These are phyloP conservation scores for Acestrorhynchus altus DNA, from an alignment of 2,797 vertebrate genomes.

Conservation along the genomic window DNA sequence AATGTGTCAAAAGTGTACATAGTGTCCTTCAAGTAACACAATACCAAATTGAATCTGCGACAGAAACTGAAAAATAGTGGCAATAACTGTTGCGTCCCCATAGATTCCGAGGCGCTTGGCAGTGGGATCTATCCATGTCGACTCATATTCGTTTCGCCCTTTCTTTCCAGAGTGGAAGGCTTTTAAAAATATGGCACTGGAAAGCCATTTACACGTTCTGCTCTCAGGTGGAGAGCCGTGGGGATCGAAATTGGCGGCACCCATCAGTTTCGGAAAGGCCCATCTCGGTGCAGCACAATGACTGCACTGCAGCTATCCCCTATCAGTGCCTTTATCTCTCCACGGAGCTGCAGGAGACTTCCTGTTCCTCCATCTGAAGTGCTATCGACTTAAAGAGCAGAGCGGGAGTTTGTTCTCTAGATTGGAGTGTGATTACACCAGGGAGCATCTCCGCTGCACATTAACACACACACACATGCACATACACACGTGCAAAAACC, in stretches of 20 bases:
- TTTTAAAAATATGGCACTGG: neutral
- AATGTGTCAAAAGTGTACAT: neutral
- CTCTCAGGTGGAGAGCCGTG: slow-evolving; percentile 27
- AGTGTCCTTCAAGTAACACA: slow-evolving; percentile 18
- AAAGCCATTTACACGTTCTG: slow-evolving; percentile 41
- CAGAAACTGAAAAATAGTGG: slow-evolving; percentile 13
- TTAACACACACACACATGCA: neutral
- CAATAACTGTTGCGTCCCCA: neutral
- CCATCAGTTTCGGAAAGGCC: slow-evolving; percentile 49
- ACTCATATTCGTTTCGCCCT: neutral
- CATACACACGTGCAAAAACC: slow-evolving; percentile 17
- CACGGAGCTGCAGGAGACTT: slow-evolving; percentile 46
- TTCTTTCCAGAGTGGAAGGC: neutral
- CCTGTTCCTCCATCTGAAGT: slow-evolving; percentile 52
- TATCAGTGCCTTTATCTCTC: slow-evolving; percentile 50
- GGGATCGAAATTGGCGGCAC: slow-evolving; percentile 43
- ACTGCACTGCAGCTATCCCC: slow-evolving; percentile 38
- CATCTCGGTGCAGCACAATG: slow-evolving; percentile 52
- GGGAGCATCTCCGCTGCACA: slow-evolving; percentile 24
- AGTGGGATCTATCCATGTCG: neutral
- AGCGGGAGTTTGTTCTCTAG: slow-evolving; percentile 52
- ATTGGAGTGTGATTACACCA: slow-evolving; percentile 48
- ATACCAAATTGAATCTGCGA: slow-evolving; percentile 5
- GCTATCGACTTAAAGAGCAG: slow-evolving; percentile 49
- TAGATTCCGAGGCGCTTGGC: neutral